Base-by-base conservation (phyloP, 1,140 invertebrate genomes). In the Rhyacophila brunnea region DNA sequence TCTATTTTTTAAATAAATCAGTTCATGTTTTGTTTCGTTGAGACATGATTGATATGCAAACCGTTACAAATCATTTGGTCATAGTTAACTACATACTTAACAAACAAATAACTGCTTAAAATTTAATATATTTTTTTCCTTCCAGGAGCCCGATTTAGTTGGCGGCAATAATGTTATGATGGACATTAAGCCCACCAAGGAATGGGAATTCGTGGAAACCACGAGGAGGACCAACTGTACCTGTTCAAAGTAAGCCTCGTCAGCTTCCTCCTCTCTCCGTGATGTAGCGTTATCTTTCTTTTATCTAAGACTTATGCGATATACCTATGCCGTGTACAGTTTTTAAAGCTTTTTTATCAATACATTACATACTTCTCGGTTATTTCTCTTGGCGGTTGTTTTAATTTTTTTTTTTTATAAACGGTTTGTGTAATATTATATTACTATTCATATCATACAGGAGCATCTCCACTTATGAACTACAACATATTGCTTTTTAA, bases 181-280 rank as follows among this genome's bases (percentile, higher is more conserved):
- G 49, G 63, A 60, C 50, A 28, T 65, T 11, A 61, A 65, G 14
- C 58, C 63, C 7, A 46, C 38, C 15, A 60, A 58, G 34, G 85
- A 86, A 7, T 95, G 92, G 87, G 91, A 93, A 69, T 95, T 95
- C 75, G 81, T 86, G 43, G 94, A 98, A 78, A 86, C 92, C 62
- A 87, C 87, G 53, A 82, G 87, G 69, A 92, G 91, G 77, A 83
- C 86, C 66, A 82, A 80, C 65, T 95, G 91, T 75, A 83, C 84
- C 69, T 94, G 92, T 79, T 86, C 87, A 72, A 86, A 85, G 84
- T 86, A 74, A 84, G 84, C 82, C 10, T 13, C 36, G 1, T 10
- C 20, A 7, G 6, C 47, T 23, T 28, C 49, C 23, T 32, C 46
- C n/a, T 51, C 34, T 38, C 47, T 36, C 10, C 5, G 7, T 32